A percentile compares a stretch with the other conserved stretches of the same genome.
These are phyloP conservation scores for Forbesichthys papilliferus DNA, from an alignment of 2,113 vertebrate genomes.

Conservation along the genomic window DNA sequence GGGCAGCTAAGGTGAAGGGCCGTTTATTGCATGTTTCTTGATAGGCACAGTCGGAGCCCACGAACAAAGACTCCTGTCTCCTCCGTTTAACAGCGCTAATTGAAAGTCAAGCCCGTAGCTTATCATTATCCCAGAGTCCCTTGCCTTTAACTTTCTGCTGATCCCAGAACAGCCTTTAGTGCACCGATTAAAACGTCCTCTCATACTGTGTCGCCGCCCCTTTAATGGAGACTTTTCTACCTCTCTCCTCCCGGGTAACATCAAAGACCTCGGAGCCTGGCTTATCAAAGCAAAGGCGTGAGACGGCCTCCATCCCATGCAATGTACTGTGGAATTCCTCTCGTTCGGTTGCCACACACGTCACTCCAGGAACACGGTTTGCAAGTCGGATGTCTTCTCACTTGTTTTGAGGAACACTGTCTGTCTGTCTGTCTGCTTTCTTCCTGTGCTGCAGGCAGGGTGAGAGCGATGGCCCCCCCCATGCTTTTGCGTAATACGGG, in stretches of 20 bases:
- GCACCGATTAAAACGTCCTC: conserved; percentile 56
- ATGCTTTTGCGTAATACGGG: conserved; percentile 39
- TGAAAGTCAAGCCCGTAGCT: conserved; percentile 49
- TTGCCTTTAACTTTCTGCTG: conserved; percentile 56
- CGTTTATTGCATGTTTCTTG: conserved; percentile 37
- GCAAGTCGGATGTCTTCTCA: background rate
- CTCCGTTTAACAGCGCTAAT: conserved; percentile 41
- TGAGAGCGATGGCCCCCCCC: background rate
- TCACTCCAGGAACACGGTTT: conserved; percentile 8
- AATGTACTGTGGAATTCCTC: conserved; percentile 1
- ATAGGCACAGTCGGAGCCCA: conserved; percentile 12
- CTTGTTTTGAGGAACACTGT: background rate
- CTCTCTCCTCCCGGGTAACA: conserved; percentile 60
- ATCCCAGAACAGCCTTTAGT: conserved; percentile 32
- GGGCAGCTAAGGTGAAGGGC: conserved; percentile 23
- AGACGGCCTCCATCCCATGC: background rate
- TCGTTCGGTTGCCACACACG: background rate
- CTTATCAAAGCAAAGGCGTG: conserved; percentile 46
- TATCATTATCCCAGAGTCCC: conserved; percentile 49
- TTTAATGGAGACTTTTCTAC: conserved; percentile 63
- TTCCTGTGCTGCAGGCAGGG: conserved; percentile 3
- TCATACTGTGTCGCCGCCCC: conserved; percentile 39
- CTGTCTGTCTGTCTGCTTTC: background rate
- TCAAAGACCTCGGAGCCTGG: conserved; percentile 60
- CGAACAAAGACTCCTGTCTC: conserved; percentile 50